phyloP scores from a whole-genome alignment of 37 sponge, comb jelly and placozoan genomes.

The Trichoplax adhaerens region DNA sequence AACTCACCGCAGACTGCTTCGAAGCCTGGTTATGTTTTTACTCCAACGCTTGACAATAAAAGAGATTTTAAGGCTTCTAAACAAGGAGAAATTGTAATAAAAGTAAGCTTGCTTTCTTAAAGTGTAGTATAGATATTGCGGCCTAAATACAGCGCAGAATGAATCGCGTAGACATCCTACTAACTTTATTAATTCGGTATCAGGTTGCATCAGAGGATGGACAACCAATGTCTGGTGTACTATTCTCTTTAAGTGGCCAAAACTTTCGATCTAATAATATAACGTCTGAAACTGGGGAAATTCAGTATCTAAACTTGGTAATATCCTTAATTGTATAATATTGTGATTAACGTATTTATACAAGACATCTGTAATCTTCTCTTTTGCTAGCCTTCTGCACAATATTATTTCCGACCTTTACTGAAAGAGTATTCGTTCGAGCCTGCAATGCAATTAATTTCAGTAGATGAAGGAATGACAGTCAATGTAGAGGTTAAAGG shows the following conservation, averaged over 20 bases:
- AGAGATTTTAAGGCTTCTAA: slow-evolving; percentile 32
- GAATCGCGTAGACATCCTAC: background rate
- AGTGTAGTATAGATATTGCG: background rate
- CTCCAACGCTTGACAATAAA: slow-evolving; percentile 10
- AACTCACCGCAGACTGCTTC: slow-evolving; percentile 16
- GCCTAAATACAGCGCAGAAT: background rate
- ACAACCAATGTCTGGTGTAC: slow-evolving; percentile 25
- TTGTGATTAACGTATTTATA: background rate
- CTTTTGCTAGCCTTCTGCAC: slow-evolving; percentile 34
- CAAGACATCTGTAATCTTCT: background rate
- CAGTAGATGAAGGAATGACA: slow-evolving; percentile 13
- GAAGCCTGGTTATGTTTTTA: slow-evolving; percentile 33
- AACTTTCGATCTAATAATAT: slow-evolving; percentile 42
- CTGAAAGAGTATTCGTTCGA: slow-evolving; percentile 55
- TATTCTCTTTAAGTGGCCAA: slow-evolving; percentile 51
- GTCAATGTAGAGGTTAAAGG: slow-evolving; percentile 22
- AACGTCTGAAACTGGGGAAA: slow-evolving; percentile 23
- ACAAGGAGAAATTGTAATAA: slow-evolving; percentile 24
- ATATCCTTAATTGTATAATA: slow-evolving; percentile 1
- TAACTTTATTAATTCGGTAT: background rate
- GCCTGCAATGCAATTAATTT: slow-evolving; percentile 36
- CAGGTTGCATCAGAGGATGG: background rate
- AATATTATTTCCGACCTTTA: slow-evolving; percentile 50
- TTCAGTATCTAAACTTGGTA: slow-evolving; percentile 29
- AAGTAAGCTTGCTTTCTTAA: slow-evolving; percentile 7